phyloP scores from a whole-genome alignment of 2,888 invertebrate genomes.

The Sicus ferrugineus region DNA sequence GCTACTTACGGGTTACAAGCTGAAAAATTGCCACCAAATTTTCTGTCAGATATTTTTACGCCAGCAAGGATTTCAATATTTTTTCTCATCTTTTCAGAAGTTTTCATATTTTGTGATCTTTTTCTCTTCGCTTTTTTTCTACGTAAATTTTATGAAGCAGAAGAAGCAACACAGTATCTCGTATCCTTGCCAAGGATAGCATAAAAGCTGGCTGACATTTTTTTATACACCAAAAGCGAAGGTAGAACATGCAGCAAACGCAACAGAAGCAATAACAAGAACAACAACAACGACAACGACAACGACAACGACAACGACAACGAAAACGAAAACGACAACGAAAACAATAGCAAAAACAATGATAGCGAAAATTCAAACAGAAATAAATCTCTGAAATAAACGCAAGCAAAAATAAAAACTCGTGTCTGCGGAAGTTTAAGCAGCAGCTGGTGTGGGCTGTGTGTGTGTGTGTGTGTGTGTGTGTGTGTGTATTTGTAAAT shows the following conservation, averaged over 20 bases:
- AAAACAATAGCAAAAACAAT: too few species aligned
- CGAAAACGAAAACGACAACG: neutral
- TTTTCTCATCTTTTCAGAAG: too few species aligned
- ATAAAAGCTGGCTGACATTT: neutral
- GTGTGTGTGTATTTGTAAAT: constrained; percentile 15
- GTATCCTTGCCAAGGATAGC: neutral
- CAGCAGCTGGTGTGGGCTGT: constrained; percentile 1
- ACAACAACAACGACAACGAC: neutral
- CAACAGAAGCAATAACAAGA: neutral
- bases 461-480: constrained; percentile 4
- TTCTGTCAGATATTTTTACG: too few species aligned
- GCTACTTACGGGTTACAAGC: too few species aligned
- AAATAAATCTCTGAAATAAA: constrained; percentile 24
- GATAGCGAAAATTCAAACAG: neutral
- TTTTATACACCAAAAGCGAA: neutral
- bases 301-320: neutral
- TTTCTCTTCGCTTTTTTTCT: too few species aligned
- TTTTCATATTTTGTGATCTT: too few species aligned
- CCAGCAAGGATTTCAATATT: too few species aligned
- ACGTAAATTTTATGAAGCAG: too few species aligned
- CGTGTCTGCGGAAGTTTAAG: constrained; percentile 17
- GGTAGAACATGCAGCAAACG: neutral
- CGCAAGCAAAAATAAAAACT: constrained; percentile 17
- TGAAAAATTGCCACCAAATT: too few species aligned
- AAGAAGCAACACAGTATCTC: too few species aligned